These are phyloP conservation scores for Drosophila eugracilis DNA, from an alignment of 1,140 invertebrate species.

Conservation along the genomic window DNA sequence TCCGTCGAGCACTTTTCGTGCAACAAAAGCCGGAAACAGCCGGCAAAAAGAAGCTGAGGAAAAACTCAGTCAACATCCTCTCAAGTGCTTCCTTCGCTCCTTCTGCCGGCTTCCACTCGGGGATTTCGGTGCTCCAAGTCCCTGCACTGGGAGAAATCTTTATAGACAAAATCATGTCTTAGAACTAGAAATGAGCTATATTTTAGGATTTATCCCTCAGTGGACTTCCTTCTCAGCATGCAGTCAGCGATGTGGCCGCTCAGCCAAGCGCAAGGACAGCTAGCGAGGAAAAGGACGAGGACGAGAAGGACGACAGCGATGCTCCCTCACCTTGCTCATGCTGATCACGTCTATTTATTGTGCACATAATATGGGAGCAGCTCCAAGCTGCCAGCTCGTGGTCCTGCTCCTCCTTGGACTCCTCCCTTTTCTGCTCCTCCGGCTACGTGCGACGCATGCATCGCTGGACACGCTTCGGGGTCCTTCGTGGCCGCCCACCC, in stretches of 20 bases:
- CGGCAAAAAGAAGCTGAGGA: conserved; percentile 54
- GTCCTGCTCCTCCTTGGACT: conserved; percentile 22
- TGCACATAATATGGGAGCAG: conserved; percentile 84
- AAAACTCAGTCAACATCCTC: conserved; percentile 75
- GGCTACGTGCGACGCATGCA: conserved; percentile 80
- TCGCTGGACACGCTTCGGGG: conserved; percentile 74
- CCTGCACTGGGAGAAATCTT: conserved; percentile 3
- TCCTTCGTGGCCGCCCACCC: conserved; percentile 20
- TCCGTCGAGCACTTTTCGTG: conserved; percentile 77
- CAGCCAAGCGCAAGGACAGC: conserved; percentile 76
- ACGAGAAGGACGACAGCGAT: conserved; percentile 39
- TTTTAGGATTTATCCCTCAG: too few relatives aligned
- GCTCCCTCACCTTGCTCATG: conserved; percentile 69
- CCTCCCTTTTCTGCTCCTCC: conserved; percentile 52
- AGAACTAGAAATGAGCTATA: too few relatives aligned
- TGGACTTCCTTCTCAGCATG: conserved; percentile 71
- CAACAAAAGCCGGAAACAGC: conserved; percentile 81
- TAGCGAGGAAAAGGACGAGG: conserved; percentile 27
- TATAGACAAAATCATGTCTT: too few relatives aligned
- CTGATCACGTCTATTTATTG: conserved; percentile 85
- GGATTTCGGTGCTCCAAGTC: conserved; percentile 32
- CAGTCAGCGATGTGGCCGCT: conserved; percentile 63
- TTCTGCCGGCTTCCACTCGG: conserved; percentile 18
- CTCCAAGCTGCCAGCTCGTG: conserved; percentile 12
- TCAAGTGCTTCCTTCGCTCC: conserved; percentile 74